Percentiles rank a stretch among this genome's conserved stretches.
Conservation (phyloP, 2,888 invertebrate species). For the Lasius fuliginosus region DNA sequence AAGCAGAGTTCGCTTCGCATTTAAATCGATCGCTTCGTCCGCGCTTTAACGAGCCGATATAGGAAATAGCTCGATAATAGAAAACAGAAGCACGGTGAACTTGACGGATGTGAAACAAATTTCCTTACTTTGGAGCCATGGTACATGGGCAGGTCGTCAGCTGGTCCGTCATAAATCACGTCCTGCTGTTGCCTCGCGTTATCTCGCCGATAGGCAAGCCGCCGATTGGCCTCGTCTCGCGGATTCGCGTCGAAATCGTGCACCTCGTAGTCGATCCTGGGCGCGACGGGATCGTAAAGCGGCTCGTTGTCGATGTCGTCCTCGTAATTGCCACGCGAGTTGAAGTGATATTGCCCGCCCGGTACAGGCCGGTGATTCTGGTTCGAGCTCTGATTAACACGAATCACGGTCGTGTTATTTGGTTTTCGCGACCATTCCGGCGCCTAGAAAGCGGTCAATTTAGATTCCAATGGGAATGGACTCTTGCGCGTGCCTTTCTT, state of each 20-base stretch:
- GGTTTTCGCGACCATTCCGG: conserved; percentile 84
- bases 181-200: conserved; percentile 75
- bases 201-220: conserved; percentile 80
- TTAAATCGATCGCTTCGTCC: conserved; percentile 1
- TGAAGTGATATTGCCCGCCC: conserved; percentile 64
- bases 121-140: conserved; percentile 78
- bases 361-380: conserved; percentile 69
- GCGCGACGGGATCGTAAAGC: conserved; percentile 84
- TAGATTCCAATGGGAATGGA: background rate
- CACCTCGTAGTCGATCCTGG: conserved; percentile 83
- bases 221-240: conserved; percentile 82
- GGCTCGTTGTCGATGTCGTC: conserved; percentile 82
- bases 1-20: conserved; percentile 4
- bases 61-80: conserved; percentile 4
- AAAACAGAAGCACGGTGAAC: background rate
- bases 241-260: conserved; percentile 85
- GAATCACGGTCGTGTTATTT: conserved; percentile 85
- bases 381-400: conserved; percentile 83
- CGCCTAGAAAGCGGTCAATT: conserved; percentile 70
- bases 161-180: conserved; percentile 77
- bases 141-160: conserved; percentile 75
- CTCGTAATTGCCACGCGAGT: conserved; percentile 74
- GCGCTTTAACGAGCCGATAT: background rate
- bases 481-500: background rate
- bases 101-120: background rate